Base-by-base conservation (phyloP, 1,140 invertebrate genomes). In the Sinella curviseta region DNA sequence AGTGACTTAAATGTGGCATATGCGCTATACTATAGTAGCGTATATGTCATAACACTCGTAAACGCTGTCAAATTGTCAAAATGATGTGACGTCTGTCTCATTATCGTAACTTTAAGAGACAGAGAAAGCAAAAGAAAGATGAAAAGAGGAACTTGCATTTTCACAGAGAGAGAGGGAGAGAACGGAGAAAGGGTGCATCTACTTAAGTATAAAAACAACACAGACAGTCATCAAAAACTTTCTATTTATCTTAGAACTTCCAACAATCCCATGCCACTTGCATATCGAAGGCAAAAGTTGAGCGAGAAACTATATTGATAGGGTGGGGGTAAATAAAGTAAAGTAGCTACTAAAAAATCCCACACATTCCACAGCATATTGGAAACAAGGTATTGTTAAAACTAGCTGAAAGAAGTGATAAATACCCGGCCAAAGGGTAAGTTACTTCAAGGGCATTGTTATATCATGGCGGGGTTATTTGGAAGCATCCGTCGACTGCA, bases 281-380 rank as follows among this genome's bases (percentile, higher is more conserved):
- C 24, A n/a, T n/a, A 65, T 65, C 16, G 26, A n/a, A n/a, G n/a
- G n/a, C n/a, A n/a, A n/a, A n/a, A n/a, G n/a, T n/a, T n/a, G n/a
- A n/a, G n/a, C n/a, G n/a, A n/a, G n/a, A n/a, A n/a, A n/a, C n/a
- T n/a, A n/a, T n/a, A n/a, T n/a, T n/a, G n/a, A n/a, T n/a, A n/a
- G n/a, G n/a, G n/a, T n/a, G n/a, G 55, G 14, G 24, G 4, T 14
- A 60, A 24, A n/a, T 14, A 60, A 60, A 60, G 55, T 60, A 48
- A 48, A 48, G 55, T 60, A 60, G 55, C 55, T 60, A 60, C 24
- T 24, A 60, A 60, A 60, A 60, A 60, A 60, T 60, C 55, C 55
- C 24, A 60, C 55, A 60, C 12, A 60, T 60, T 60, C 55, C 55
- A 60, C 24, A 12, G 24, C 12, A 60, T 60, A 60, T 17, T 60